A percentile compares a stretch with the other conserved stretches of the same genome.
phyloP scores from a whole-genome alignment of 2,888 invertebrate genomes.

The Acleris cristana region DNA sequence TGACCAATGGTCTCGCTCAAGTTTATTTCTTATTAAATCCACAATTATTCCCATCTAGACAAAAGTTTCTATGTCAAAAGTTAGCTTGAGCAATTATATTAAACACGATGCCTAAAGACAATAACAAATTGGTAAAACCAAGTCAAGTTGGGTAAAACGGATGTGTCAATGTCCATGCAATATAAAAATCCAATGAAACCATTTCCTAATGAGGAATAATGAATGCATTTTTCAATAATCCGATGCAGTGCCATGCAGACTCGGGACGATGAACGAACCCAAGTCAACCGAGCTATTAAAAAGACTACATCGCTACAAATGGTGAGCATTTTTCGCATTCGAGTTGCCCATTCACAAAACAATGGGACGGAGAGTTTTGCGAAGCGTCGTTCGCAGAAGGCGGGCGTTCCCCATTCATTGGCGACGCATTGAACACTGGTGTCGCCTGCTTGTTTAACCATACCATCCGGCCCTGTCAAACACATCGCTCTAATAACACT shows the following conservation, averaged over 20 bases:
- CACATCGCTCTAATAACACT: conserved; percentile 68
- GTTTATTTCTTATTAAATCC: too few species aligned
- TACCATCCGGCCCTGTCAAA: conserved; percentile 64
- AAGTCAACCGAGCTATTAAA: conserved; percentile 15
- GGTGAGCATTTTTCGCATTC: conserved; percentile 33
- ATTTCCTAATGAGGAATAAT: background rate
- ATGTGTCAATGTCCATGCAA: background rate
- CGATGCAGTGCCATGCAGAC: background rate
- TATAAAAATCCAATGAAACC: background rate
- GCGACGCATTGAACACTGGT: conserved; percentile 61
- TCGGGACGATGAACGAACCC: background rate
- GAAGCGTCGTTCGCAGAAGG: conserved; percentile 67
- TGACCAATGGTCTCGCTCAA: too few species aligned
- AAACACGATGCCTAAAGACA: conserved; percentile 10
- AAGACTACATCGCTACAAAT: conserved; percentile 31
- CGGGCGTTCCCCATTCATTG: conserved; percentile 61
- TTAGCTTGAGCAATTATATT: conserved; percentile 20
- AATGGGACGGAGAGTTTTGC: conserved; percentile 71
- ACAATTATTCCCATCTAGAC: too few species aligned
- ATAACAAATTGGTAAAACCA: conserved; percentile 18
- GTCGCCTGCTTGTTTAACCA: conserved; percentile 61
- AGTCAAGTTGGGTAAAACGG: background rate
- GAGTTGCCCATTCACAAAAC: conserved; percentile 56
- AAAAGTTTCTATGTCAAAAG: conserved; percentile 35
- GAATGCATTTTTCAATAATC: conserved; percentile 19